These are phyloP conservation scores for Trichopria drosophilae DNA, from an alignment of 2,888 invertebrate genomes.

Conservation along the genomic window DNA sequence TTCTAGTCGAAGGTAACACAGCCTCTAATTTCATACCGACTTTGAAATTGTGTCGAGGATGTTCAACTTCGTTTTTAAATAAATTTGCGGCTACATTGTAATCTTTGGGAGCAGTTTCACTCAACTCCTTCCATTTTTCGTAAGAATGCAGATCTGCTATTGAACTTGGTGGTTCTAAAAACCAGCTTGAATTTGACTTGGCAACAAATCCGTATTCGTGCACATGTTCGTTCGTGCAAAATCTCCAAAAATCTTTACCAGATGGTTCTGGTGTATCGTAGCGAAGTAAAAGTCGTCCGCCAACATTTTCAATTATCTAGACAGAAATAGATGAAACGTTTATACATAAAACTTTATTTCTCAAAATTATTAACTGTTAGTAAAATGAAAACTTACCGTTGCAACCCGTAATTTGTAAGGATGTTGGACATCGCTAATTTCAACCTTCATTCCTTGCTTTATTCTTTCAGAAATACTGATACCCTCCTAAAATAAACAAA, in stretches of 20 bases:
- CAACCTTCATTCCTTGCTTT: conserved; percentile 72
- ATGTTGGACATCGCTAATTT: conserved; percentile 67
- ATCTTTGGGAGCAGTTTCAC: conserved; percentile 51
- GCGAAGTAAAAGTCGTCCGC: conserved; percentile 68
- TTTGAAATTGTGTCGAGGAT: conserved; percentile 65
- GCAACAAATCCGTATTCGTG: conserved; percentile 53
- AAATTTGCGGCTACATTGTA: conserved; percentile 44
- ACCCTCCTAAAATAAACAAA: conserved; percentile 60
- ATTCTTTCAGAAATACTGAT: conserved; percentile 67
- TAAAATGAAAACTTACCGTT: conserved; percentile 58
- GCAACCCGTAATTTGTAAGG: conserved; percentile 72
- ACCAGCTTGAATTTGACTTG: conserved; percentile 51
- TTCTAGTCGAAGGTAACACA: conserved; percentile 71
- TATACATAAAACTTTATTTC: neutral
- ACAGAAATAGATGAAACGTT: neutral
- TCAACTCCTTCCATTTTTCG: conserved; percentile 59
- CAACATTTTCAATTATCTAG: conserved; percentile 63
- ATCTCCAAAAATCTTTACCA: conserved; percentile 62
- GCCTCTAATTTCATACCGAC: conserved; percentile 78
- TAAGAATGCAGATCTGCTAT: conserved; percentile 58
- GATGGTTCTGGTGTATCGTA: conserved; percentile 63
- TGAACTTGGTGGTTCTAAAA: conserved; percentile 56
- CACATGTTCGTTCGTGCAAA: conserved; percentile 62
- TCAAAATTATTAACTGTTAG: neutral
- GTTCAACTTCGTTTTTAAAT: conserved; percentile 59